A percentile compares a stretch with the other conserved stretches of the same genome.
Evolutionary conservation across 2,113 vertebrate species (phyloP).

Genomic region (Telmatochromis sp.): DNA sequence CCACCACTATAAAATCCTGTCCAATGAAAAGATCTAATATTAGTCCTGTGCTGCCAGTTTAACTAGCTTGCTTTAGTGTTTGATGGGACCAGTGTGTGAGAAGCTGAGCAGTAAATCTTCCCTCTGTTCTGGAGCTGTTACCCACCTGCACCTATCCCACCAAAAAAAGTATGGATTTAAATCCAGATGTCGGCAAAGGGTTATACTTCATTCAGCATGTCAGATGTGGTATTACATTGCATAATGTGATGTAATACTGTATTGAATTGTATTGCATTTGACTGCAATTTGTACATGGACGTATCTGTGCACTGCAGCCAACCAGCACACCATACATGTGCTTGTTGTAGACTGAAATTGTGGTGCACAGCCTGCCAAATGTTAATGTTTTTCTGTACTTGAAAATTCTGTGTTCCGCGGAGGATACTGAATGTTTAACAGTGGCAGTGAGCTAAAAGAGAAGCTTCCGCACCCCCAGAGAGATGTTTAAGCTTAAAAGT

Average conservation of each 20-base stretch:
- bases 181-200: neutral
- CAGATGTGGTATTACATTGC: neutral
- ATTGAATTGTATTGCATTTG: neutral
- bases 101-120: neutral
- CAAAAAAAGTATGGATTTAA: neutral
- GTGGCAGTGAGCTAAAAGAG: neutral
- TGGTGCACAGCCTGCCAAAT: neutral
- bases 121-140: neutral
- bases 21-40: conserved; percentile 19
- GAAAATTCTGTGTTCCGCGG: neutral
- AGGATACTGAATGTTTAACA: neutral
- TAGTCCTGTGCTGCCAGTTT: conserved; percentile 10
- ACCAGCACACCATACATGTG: neutral
- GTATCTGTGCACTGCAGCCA: neutral
- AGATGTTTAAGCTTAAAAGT: neutral
- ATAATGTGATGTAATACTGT: neutral
- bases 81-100: neutral
- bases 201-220: neutral
- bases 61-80: conserved; percentile 5
- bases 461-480: neutral
- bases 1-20: conserved; percentile 1
- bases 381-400: conserved; percentile 11
- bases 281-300: neutral
- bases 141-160: neutral
- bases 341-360: neutral